Evolutionary conservation across 2,113 vertebrate species (phyloP).

Genomic region (Sinosuthora webbiana): DNA sequence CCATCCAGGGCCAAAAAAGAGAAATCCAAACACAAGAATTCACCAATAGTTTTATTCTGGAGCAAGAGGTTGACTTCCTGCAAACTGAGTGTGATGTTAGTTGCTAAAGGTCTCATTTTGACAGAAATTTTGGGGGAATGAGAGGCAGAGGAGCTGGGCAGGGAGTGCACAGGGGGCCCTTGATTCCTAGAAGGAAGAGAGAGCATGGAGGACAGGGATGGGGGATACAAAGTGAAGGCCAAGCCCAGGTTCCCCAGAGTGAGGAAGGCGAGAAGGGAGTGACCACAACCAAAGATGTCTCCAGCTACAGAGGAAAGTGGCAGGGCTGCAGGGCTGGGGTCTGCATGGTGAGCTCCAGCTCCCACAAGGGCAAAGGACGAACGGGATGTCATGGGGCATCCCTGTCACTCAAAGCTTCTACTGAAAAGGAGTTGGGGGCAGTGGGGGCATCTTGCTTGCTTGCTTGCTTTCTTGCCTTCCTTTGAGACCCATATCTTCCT

Average conservation of each 20-base stretch:
- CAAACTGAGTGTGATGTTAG: not conserved
- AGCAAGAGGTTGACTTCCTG: not conserved
- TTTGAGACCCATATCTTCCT: not conserved
- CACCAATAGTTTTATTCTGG: not conserved
- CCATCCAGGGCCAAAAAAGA: not conserved
- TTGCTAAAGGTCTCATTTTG: not conserved
- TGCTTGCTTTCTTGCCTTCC: too few relatives aligned
- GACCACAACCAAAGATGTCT: not conserved
- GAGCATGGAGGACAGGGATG: not conserved
- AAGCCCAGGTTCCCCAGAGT: not conserved
- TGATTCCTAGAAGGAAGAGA: not conserved
- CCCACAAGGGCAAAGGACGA: not conserved
- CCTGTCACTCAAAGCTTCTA: not conserved
- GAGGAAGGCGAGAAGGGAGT: not conserved
- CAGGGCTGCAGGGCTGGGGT: not conserved
- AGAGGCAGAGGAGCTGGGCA: not conserved
- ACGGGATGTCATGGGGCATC: rapidly evolving
- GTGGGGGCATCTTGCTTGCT: not conserved
- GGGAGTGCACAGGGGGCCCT: not conserved
- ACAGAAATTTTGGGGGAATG: not conserved
- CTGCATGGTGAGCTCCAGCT: not conserved
- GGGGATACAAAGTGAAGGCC: not conserved
- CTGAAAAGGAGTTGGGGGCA: not conserved
- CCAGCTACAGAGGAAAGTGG: not conserved
- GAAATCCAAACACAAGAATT: not conserved